Evolutionary conservation across 92 coral and sea anemone species (phyloP).

Genomic region (Muricea muricata): DNA sequence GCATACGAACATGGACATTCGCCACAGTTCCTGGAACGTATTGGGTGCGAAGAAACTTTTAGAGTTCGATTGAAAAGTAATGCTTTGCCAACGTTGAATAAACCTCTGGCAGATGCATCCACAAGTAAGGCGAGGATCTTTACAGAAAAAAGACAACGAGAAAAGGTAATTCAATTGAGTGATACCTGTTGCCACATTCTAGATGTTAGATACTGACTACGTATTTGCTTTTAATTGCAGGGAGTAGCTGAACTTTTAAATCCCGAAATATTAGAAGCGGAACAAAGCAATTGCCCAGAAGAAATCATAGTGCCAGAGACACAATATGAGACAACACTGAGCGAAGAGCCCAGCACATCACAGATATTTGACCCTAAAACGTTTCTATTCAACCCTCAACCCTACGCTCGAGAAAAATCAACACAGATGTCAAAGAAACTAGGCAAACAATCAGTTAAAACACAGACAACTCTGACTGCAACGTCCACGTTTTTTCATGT

Average conservation of each 20-base stretch:
- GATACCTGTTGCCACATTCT: not conserved
- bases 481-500: not conserved
- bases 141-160: not conserved
- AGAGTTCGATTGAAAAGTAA: not conserved
- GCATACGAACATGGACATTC: not conserved
- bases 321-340: not conserved
- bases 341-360: not conserved
- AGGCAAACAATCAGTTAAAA: not conserved
- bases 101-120: not conserved
- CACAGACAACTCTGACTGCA: not conserved
- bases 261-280: not conserved
- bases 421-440: not conserved
- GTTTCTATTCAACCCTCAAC: not conserved
- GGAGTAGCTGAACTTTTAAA: not conserved
- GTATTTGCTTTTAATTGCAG: not conserved
- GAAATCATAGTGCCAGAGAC: not conserved
- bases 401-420: not conserved
- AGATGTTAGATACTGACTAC: not conserved
- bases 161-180: not conserved
- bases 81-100: constrained; percentile 1
- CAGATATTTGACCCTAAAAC: too few relatives aligned
- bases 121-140: not conserved
- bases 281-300: not conserved
- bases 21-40: not conserved
- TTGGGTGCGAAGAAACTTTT: not conserved